These are phyloP conservation scores for Lepus americanus DNA, from an alignment of 2,113 vertebrate genomes.

Conservation along the genomic window DNA sequence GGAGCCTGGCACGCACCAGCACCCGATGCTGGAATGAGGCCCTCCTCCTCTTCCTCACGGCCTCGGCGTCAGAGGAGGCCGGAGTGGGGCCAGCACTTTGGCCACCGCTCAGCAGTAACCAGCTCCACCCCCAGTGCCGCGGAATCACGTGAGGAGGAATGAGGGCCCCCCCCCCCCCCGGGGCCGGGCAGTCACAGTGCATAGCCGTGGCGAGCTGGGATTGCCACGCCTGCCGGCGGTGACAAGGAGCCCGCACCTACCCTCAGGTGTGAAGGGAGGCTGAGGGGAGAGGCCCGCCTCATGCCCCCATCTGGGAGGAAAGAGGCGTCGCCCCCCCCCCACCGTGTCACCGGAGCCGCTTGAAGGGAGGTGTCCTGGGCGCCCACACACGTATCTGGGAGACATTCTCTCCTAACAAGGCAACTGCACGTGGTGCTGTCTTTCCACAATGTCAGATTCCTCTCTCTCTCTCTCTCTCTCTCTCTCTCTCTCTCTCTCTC, in stretches of 20 bases:
- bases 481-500: no score
- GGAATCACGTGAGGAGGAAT: neutral
- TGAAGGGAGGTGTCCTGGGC: neutral
- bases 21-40: no score
- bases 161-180: no score
- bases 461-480: no score
- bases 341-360: neutral
- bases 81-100: neutral
- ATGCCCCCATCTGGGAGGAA: neutral
- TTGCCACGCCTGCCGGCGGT: neutral
- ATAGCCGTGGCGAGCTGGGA: no score
- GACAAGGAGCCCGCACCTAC: neutral
- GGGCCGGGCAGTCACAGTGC: no score
- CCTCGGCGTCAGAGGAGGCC: neutral
- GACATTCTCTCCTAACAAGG: no score
- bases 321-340: neutral
- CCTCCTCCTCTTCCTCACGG: neutral
- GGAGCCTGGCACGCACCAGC: no score
- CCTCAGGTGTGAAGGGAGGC: neutral
- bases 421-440: no score
- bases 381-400: no score
- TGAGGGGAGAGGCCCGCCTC: neutral
- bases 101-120: neutral
- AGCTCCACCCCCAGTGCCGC: neutral
- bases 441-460: no score